These are phyloP conservation scores for Drosophila paranaensis DNA, from an alignment of 2,888 invertebrate genomes.

Conservation along the genomic window DNA sequence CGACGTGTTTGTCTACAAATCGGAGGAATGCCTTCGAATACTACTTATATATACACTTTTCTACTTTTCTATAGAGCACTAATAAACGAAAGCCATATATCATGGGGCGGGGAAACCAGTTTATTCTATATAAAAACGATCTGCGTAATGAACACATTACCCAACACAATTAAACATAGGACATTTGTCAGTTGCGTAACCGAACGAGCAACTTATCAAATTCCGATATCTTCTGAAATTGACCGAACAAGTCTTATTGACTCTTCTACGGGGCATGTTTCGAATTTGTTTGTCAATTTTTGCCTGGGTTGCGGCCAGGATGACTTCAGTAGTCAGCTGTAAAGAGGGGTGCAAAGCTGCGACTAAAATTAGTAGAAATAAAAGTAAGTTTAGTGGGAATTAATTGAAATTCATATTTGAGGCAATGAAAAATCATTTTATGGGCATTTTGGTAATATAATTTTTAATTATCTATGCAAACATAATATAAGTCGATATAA, in stretches of 20 bases:
- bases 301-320: constrained; percentile 13
- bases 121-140: constrained; percentile 27
- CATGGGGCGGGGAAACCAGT: constrained; percentile 60
- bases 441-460: background rate
- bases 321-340: constrained; percentile 22
- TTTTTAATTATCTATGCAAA: background rate
- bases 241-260: constrained; percentile 65
- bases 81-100: constrained; percentile 63
- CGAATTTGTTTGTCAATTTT: constrained; percentile 4
- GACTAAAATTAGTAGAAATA: background rate
- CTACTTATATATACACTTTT: constrained; percentile 6
- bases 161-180: constrained; percentile 63
- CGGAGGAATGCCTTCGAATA: constrained; percentile 31
- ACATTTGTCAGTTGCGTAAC: constrained; percentile 63
- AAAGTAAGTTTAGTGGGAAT: too few relatives aligned
- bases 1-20: constrained; percentile 12
- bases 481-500: background rate
- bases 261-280: constrained; percentile 39
- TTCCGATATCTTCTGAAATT: constrained; percentile 56
- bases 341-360: background rate
- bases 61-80: constrained; percentile 13
- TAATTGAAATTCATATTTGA: background rate
- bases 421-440: constrained; percentile 4
- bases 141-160: constrained; percentile 71
- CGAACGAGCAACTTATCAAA: constrained; percentile 63